Base-by-base conservation (phyloP, 2,888 invertebrate species). In the Sminthurides aquaticus region DNA sequence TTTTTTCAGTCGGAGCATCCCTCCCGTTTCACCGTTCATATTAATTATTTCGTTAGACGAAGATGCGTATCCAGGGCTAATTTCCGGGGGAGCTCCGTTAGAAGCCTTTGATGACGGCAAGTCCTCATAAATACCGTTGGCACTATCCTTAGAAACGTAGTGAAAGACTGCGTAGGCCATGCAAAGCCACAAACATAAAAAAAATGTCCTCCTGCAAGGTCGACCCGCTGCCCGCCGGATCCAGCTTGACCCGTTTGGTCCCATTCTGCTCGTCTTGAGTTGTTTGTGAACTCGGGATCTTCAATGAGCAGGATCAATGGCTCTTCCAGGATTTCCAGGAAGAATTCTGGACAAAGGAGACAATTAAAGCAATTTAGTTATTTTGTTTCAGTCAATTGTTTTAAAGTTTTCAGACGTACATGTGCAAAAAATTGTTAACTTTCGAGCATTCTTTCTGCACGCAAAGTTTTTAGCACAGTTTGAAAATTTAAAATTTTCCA, bases 131-230 rank as follows among this genome's bases (percentile, higher is more conserved):
- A 67, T 18, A 18, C 62, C 61, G 8, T 56, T 71, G 27, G 64
- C 67, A 5, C 27, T 43, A 55, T 72, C 72, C 26, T 67, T 67
- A 22, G 67, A 70, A 1, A 71, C 70, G 59, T 67, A 74, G 63
- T 69, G 69, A 55, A 74, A 74, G 15, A 74, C 68, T 22, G 67
- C 70, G 49, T 74, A 74, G 20, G 71, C 72, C 72, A 73, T 70
- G 65, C 71, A 74, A 3, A 71, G 59, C 75, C 75, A 57, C 59
- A 76, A 63, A 24, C 67, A 63, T 1, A 71, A 52, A n/a, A 73
- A 56, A 2, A 73, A 62, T 3, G 66, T 71, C 1, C 73, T 61
- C 8, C 71, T 69, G 60, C 67, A 72, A 0, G 71, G 71, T 20
- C 73, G 65, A 1, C 68, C 66, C 11, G 66, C 64, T 25, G 63